phyloP scores from a whole-genome alignment of 2,888 invertebrate genomes.

The Heteromurus nitidus region DNA sequence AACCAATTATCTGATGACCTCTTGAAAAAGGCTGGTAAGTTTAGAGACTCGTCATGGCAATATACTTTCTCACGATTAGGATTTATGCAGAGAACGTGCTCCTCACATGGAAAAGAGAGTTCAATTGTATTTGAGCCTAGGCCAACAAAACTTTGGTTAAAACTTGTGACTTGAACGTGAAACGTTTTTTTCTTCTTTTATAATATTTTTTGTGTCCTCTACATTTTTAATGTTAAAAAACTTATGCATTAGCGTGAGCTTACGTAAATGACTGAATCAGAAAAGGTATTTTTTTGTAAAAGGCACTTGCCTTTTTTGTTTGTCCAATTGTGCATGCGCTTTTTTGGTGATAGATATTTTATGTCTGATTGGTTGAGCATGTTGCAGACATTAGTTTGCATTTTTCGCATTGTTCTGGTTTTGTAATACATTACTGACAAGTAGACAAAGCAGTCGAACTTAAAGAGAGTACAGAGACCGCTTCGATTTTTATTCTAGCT shows the following conservation, averaged over 20 bases:
- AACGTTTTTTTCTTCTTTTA: neutral
- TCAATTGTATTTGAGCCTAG: slow-evolving; percentile 35
- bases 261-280: slow-evolving; percentile 5
- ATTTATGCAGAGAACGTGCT: too few relatives aligned
- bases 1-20: slow-evolving; percentile 80
- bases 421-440: neutral
- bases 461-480: neutral
- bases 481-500: slow-evolving; percentile 20
- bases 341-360: neutral
- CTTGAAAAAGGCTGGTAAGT: slow-evolving; percentile 79
- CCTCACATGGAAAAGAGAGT: too few relatives aligned
- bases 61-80: too few relatives aligned
- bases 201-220: neutral
- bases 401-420: slow-evolving; percentile 4
- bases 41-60: too few relatives aligned
- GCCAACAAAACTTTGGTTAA: slow-evolving; percentile 26
- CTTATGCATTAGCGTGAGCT: neutral
- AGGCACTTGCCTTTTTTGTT: neutral
- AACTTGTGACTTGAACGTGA: neutral
- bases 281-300: neutral
- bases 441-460: neutral
- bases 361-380: neutral
- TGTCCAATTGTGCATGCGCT: neutral
- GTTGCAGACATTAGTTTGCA: slow-evolving; percentile 4
- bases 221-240: neutral